Conservation (phyloP, 2,797 vertebrate species). For the Crax fasciolata region DNA sequence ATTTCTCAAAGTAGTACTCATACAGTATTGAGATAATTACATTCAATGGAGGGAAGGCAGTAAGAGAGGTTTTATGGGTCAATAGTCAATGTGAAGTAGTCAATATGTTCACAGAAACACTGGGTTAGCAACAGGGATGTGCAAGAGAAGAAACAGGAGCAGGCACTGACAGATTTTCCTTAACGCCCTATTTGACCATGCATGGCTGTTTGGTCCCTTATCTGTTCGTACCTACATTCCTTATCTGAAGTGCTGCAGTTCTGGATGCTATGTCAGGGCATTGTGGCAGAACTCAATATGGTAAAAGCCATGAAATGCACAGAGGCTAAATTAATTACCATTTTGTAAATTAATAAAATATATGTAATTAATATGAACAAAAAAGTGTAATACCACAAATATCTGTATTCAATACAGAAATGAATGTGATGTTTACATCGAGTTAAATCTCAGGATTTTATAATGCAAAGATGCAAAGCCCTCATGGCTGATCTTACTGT, state of each 20-base stretch:
- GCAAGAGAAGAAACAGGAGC: background rate
- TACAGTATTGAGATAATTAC: background rate
- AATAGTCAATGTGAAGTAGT: background rate
- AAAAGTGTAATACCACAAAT: background rate
- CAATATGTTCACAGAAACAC: background rate
- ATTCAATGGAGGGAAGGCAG: too few relatives aligned
- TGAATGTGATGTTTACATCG: background rate
- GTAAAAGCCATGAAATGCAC: background rate
- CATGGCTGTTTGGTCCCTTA: too few relatives aligned
- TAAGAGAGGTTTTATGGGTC: background rate
- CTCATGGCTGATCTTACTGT: background rate
- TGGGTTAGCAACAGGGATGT: background rate
- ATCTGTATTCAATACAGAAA: background rate
- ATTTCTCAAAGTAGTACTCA: background rate
- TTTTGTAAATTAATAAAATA: too few relatives aligned
- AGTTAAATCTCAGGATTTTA: background rate
- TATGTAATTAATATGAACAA: background rate
- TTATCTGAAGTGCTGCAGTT: background rate
- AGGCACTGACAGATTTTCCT: background rate
- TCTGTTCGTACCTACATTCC: background rate
- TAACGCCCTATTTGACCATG: background rate
- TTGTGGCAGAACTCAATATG: background rate
- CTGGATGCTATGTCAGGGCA: background rate
- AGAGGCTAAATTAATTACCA: background rate
- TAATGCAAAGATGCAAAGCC: background rate